Conservation (phyloP, 2,797 vertebrate genomes). For the Sciurus carolinensis region DNA sequence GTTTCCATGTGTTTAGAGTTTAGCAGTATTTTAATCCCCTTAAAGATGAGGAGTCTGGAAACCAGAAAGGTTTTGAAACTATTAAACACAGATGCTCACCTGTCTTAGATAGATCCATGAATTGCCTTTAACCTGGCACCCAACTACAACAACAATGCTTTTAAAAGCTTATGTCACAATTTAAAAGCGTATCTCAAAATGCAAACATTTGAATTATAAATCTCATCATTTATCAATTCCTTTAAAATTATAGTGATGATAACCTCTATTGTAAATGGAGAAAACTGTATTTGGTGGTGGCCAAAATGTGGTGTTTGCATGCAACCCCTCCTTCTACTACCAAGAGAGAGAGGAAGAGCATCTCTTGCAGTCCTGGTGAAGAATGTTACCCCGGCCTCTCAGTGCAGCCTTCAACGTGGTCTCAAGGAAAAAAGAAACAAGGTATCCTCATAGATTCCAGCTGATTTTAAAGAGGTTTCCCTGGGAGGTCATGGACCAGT, state of each 20-base stretch:
- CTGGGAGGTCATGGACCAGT: not conserved
- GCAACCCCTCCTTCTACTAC: not conserved
- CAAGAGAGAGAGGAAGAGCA: not conserved
- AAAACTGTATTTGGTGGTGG: not conserved
- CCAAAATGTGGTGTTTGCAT: rapidly evolving
- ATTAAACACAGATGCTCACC: not conserved
- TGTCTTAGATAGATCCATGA: not conserved
- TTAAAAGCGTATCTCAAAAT: not conserved
- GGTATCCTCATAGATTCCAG: not conserved
- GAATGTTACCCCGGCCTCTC: not conserved
- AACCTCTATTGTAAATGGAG: not conserved
- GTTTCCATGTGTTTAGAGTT: not conserved
- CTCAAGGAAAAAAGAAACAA: not conserved
- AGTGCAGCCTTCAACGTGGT: not conserved
- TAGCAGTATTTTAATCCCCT: not conserved
- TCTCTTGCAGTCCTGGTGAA: rapidly evolving
- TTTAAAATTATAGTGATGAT: not conserved
- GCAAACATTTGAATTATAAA: not conserved
- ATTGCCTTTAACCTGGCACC: not conserved
- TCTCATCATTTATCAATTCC: not conserved
- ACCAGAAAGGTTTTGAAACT: not conserved
- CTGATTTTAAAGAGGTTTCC: slow-evolving; percentile 6
- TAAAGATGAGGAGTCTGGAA: not conserved
- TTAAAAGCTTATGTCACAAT: not conserved
- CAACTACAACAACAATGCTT: not conserved